Evolutionary conservation across 1,140 invertebrate species (phyloP).

Genomic region (Brachionus asplanchnoidis): DNA sequence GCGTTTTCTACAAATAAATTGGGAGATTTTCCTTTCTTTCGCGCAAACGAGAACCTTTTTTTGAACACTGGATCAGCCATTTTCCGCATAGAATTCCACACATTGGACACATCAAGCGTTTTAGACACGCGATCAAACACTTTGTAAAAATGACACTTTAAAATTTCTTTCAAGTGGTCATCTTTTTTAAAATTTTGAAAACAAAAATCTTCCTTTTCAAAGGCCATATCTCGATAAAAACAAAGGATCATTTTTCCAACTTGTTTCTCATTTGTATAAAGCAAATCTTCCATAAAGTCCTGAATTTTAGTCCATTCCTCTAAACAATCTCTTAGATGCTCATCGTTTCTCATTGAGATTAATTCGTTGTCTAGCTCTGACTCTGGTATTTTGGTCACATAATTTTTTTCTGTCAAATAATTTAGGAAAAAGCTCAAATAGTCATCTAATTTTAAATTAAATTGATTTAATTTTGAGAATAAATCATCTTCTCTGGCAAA

Average conservation of each 20-base stretch:
- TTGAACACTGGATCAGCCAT: not conserved
- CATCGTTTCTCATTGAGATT: too few species aligned
- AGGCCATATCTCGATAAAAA: constrained; percentile 9
- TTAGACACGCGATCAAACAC: not conserved
- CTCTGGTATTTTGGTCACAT: not conserved
- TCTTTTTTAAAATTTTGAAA: not conserved
- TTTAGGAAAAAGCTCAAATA: not conserved
- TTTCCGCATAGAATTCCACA: not conserved
- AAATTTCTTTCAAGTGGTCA: not conserved
- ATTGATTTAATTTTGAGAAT: not conserved
- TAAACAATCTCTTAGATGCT: not conserved
- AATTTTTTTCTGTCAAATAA: not conserved
- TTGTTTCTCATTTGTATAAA: not conserved
- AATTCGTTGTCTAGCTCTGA: not conserved
- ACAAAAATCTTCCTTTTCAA: not conserved
- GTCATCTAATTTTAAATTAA: not conserved
- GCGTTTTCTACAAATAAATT: not conserved
- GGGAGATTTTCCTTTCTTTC: not conserved
- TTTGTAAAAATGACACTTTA: constrained; percentile 1
- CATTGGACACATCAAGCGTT: not conserved
- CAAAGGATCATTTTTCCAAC: not conserved
- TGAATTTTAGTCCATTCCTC: not conserved
- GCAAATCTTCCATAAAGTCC: not conserved
- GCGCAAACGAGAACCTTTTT: not conserved
- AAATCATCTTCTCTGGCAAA: not conserved